Evolutionary conservation across 1,140 invertebrate genomes (phyloP), one percentile per base, ranked within the genome.

Genomic region (Coptotermes formosanus): DNA sequence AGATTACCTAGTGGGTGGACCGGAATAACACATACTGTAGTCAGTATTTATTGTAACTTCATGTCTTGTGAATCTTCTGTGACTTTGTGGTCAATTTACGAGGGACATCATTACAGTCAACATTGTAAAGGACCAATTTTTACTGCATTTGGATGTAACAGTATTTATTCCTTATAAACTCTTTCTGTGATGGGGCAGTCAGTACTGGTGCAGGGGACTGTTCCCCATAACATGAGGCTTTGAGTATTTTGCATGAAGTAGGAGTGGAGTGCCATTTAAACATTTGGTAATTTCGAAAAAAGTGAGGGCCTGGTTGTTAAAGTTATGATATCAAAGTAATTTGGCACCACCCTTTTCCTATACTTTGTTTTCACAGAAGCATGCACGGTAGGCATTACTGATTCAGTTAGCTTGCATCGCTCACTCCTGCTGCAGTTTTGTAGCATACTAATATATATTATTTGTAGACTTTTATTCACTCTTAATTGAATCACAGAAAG

Each of bases 401-500:
- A 44, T 82, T 38, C n/a, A 59, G 45, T 82, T 38, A 86, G 85
- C 85, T 86, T 86, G 85, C 85, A 86, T 86, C 81, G 85, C 85
- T 86, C 85, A 82, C 59, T 82, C 85, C 85, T 86, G 85, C 85
- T 86, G 85, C 85, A 86, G 64, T 86, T 86, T 85, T 86, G 81
- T 48, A 82, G 48, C 48, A 32, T 86, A 86, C 86, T 86, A 86
- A 84, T 86, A 84, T 84, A 52, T 84, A 84, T 86, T 83, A 86
- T 86, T 83, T 86, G 32, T 86, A 84, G 86, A 82, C 85, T 55
- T 86, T 86, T 86, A 55, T 86, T 84, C 52, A 84, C 86, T 75
- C 64, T 84, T 83, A 86, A 82, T 86, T 86, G 30, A 86, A 86
- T 86, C 86, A 86, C 86, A 86, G 86, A 86, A 86, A 86, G 75